Percentiles rank a stretch among this genome's conserved stretches.
phyloP scores from a whole-genome alignment of 35 echinoderm and acorn worm genomes.

The Anneissia japonica region DNA sequence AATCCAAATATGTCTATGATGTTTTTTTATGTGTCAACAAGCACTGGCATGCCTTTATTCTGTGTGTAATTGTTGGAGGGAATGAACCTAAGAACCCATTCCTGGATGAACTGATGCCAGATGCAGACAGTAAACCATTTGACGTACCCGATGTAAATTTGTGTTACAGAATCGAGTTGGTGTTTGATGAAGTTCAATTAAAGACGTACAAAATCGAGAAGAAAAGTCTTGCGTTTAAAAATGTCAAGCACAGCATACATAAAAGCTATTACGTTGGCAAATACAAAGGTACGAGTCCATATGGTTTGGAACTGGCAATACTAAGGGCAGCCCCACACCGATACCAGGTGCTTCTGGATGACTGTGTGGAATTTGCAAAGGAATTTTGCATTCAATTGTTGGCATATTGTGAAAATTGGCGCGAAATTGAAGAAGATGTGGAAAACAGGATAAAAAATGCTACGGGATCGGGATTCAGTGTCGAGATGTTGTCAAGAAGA shows the following conservation, averaged over 20 bases:
- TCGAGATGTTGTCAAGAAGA: constrained; percentile 42
- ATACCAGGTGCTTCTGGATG: constrained; percentile 39
- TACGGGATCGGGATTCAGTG: constrained; percentile 26
- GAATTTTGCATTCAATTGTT: constrained; percentile 45
- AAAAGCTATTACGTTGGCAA: constrained; percentile 20
- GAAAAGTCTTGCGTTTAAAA: not conserved
- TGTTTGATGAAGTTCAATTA: constrained; percentile 23
- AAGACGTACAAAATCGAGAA: constrained; percentile 37
- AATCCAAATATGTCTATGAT: constrained; percentile 19
- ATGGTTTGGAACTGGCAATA: constrained; percentile 30
- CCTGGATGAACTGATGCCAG: constrained; percentile 2
- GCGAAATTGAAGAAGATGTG: constrained; percentile 34
- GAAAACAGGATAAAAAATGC: constrained; percentile 9
- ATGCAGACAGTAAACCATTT: constrained; percentile 10
- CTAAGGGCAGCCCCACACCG: constrained; percentile 26
- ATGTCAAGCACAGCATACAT: constrained; percentile 13
- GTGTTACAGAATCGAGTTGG: constrained; percentile 29
- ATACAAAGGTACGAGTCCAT: constrained; percentile 21
- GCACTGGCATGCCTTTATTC: constrained; percentile 44
- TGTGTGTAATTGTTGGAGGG: constrained; percentile 16
- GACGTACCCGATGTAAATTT: constrained; percentile 9
- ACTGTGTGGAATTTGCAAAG: constrained; percentile 63
- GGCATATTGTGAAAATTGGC: constrained; percentile 30
- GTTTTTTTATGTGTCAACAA: constrained; percentile 29
- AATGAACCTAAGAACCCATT: not conserved